Conservation (phyloP, 1,140 invertebrate species). For the Oreohelix idahoensis region DNA sequence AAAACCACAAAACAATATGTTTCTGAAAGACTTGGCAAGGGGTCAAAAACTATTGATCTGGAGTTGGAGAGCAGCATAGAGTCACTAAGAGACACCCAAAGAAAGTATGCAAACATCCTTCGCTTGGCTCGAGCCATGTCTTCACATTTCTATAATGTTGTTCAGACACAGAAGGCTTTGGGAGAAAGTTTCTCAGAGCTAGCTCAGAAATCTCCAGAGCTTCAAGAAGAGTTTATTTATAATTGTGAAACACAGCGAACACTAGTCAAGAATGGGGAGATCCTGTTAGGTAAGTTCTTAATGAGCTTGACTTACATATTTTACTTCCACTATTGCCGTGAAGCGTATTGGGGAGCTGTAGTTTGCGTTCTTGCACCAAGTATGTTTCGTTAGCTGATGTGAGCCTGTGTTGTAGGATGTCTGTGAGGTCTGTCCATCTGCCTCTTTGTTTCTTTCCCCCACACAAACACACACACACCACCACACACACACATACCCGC, state of each 20-base stretch:
- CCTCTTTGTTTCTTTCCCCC: no score
- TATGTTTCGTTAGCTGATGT: no score
- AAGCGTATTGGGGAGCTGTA: no score
- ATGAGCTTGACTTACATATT: no score
- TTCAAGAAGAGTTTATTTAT: slow-evolving; percentile 94
- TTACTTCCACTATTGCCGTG: no score
- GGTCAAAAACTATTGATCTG: slow-evolving; percentile 89
- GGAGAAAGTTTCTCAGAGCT: slow-evolving; percentile 95
- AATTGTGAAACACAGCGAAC: slow-evolving; percentile 96
- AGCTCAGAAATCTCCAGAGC: slow-evolving; percentile 93
- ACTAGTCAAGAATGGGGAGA: slow-evolving; percentile 94
- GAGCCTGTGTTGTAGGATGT: no score
- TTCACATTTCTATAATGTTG: slow-evolving; percentile 90
- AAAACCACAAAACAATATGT: slow-evolving; percentile 96
- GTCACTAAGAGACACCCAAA: slow-evolving; percentile 91
- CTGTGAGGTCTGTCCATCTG: no score
- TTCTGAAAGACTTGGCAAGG: slow-evolving; percentile 94
- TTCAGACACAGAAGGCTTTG: slow-evolving; percentile 84
- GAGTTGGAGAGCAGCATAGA: slow-evolving; percentile 95
- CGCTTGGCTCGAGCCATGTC: slow-evolving; percentile 87
- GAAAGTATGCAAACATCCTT: slow-evolving; percentile 91
- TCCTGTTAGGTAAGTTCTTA: slow-evolving; percentile 79
- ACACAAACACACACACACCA: no score
- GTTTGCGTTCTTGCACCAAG: no score
- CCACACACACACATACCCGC: no score